A percentile compares a stretch with the other conserved stretches of the same genome.
Evolutionary conservation across 2,888 invertebrate species (phyloP).

Genomic region (Osmoderma eremita): DNA sequence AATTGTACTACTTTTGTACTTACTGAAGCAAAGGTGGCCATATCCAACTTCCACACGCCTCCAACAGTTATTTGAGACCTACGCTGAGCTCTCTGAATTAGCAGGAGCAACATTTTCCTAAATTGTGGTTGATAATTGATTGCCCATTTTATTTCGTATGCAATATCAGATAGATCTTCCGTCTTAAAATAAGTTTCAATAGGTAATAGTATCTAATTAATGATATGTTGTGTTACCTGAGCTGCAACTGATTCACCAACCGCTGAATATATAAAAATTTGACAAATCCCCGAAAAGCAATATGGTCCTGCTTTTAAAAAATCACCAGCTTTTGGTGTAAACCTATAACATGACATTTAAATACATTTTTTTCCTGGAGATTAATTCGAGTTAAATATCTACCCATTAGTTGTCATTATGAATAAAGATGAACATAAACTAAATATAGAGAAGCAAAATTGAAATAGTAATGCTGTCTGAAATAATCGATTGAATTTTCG

Average conservation of each 20-base stretch:
- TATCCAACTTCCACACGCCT: background rate
- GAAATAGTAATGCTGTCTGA: background rate
- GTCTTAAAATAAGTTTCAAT: background rate
- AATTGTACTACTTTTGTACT: background rate
- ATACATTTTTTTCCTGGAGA: background rate
- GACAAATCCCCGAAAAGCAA: too few relatives aligned
- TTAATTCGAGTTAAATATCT: background rate
- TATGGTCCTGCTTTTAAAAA: too few relatives aligned
- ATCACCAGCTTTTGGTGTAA: background rate
- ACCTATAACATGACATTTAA: background rate
- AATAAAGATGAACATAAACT: slow-evolving; percentile 7
- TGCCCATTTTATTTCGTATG: background rate
- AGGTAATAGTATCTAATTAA: background rate
- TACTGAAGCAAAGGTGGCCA: slow-evolving; percentile 17
- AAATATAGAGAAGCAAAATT: background rate
- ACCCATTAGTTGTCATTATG: slow-evolving; percentile 8
- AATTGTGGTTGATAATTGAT: background rate
- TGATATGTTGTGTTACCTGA: background rate
- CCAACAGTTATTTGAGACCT: background rate
- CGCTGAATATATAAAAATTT: too few relatives aligned
- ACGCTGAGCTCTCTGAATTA: background rate
- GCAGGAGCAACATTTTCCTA: background rate
- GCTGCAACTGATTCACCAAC: background rate
- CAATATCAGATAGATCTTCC: background rate
- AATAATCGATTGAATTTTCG: background rate